phyloP scores from a whole-genome alignment of 1,140 invertebrate species.

The Pentalonia nigronervosa region DNA sequence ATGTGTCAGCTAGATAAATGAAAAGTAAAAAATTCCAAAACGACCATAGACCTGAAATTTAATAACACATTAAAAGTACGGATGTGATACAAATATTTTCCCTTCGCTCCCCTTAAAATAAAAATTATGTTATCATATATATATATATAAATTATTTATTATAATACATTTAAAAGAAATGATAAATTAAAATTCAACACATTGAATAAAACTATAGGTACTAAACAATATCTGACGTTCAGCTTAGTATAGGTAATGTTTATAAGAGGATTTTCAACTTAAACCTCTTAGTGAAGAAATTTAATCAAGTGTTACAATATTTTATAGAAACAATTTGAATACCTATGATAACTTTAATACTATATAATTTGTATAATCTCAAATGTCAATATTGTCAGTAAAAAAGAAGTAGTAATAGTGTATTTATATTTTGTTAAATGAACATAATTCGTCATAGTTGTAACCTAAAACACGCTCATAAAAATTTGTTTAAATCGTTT shows the following conservation, averaged over 20 bases:
- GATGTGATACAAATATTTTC: not conserved
- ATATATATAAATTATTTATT: not conserved
- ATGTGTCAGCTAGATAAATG: conserved; percentile 44
- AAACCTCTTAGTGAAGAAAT: not conserved
- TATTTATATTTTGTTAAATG: not conserved
- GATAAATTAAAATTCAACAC: not conserved
- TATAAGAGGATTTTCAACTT: not conserved
- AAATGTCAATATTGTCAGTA: not conserved
- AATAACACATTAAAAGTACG: not conserved
- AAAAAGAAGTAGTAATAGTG: not conserved
- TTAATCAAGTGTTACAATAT: not conserved
- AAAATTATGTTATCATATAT: not conserved
- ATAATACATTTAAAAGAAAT: not conserved
- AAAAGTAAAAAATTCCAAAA: conserved; percentile 55
- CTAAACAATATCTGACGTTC: not conserved
- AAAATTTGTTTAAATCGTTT: not conserved
- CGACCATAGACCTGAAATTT: conserved; percentile 40
- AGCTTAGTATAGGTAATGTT: not conserved
- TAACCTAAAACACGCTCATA: not conserved
- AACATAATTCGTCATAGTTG: not conserved
- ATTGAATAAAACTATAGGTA: not conserved
- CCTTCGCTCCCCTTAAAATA: not conserved
- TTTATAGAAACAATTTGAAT: not conserved
- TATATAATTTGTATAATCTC: not conserved
- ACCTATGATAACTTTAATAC: too few species aligned